Evolutionary conservation across 1,140 invertebrate genomes (phyloP).

Genomic region (Drosophila gunungcola): DNA sequence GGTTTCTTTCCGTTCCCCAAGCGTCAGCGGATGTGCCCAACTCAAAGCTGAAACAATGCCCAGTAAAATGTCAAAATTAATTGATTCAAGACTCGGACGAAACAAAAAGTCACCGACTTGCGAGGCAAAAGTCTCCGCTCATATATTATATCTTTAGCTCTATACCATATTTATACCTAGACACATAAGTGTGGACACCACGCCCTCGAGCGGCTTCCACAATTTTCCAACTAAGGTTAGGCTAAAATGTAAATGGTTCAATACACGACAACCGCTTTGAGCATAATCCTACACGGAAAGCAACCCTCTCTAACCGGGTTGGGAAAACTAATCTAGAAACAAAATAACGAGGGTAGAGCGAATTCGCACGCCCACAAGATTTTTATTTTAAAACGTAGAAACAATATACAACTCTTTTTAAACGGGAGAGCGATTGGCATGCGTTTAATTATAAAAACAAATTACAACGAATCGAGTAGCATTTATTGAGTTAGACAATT

Average conservation of each 20-base stretch:
- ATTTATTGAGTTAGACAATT: too few species aligned
- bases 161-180: slow-evolving; percentile 1
- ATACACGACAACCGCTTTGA: slow-evolving; percentile 45
- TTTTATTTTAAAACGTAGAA: neutral
- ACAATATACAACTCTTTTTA: slow-evolving; percentile 30
- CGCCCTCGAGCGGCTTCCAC: slow-evolving; percentile 73
- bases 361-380: slow-evolving; percentile 40
- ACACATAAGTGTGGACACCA: slow-evolving; percentile 32
- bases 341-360: slow-evolving; percentile 26
- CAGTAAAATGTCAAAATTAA: slow-evolving; percentile 68
- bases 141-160: neutral
- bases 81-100: slow-evolving; percentile 24
- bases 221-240: slow-evolving; percentile 70
- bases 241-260: slow-evolving; percentile 65
- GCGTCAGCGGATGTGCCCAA: slow-evolving; percentile 40
- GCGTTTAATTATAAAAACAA: too few species aligned
- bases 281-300: slow-evolving; percentile 46
- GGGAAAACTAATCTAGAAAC: slow-evolving; percentile 42
- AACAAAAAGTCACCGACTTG: slow-evolving; percentile 10
- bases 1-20: neutral
- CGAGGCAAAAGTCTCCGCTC: slow-evolving; percentile 7
- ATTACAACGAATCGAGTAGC: too few species aligned
- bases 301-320: slow-evolving; percentile 15
- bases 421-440: slow-evolving; percentile 6
- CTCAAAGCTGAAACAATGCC: slow-evolving; percentile 24